Base-by-base conservation (phyloP, 1,140 invertebrate genomes). In the Euglossa dilemma region DNA sequence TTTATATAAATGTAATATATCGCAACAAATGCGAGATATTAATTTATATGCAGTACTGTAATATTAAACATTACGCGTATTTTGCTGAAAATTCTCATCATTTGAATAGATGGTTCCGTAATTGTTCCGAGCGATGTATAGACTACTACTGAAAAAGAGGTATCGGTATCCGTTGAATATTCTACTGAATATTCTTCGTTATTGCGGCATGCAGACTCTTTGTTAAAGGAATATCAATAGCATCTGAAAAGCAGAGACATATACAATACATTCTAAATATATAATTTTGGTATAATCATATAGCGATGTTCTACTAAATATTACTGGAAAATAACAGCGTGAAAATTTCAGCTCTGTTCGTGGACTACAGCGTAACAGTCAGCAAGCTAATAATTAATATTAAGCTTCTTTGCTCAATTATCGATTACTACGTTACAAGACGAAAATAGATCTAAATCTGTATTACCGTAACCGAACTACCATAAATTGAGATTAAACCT, bases 401-500 rank as follows among this genome's bases (percentile, higher is more conserved):
- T 47, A 67, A n/a, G 25, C 63, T 36, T 43, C 28, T 64, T 64
- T 76, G 20, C 25, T 9, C 20, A 12, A 5, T 23, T 76, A 69
- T 28, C 12, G 52, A 78, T 28, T 28, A 20, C 18, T 54, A 28
- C 63, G n/a, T 11, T 70, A 57, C 0, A 45, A 20, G 52, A 20
- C n/a, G 8, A 70, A 70, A 56, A 69, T 47, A 54, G 50, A 56
- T 25, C 11, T 16, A 9, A 20, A 43, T 70, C 36, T 78, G 23
- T 45, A 45, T 70, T 70, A 69, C 25, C 43, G 47, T 47, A 52
- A 76, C 12, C 23, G 2, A n/a, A 16, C 28, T 72, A n/a, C n/a
- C n/a, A n/a, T n/a, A 56, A 72, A 56, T 72, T 56, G 56, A 43
- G 12, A 72, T 72, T 72, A 72, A 72, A 54, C 14, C 12, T 43